Evolutionary conservation across 2,113 vertebrate genomes (phyloP).

Genomic region (Hassar affinis): DNA sequence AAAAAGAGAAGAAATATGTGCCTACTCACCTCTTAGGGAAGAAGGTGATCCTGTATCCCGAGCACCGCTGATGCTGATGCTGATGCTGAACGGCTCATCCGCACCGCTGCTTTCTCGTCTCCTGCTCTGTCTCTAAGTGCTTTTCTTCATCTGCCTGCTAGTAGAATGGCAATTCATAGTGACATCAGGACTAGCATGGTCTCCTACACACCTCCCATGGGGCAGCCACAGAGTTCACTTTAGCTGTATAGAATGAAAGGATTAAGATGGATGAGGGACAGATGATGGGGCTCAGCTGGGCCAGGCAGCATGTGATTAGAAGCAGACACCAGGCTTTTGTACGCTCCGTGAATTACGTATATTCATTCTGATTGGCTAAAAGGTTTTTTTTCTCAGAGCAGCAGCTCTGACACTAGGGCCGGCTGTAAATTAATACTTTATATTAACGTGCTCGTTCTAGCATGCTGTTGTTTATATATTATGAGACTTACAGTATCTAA

Average conservation of each 20-base stretch:
- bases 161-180: conserved; percentile 56
- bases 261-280: conserved; percentile 2
- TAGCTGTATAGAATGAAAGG: conserved; percentile 3
- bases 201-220: conserved; percentile 6
- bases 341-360: not conserved
- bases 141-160: conserved; percentile 38
- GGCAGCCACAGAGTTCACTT: not conserved
- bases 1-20: not conserved
- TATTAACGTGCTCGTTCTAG: not conserved
- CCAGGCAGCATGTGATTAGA: not conserved
- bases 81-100: conserved; percentile 24
- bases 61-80: not conserved
- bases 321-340: not conserved
- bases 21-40: not conserved
- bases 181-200: conserved; percentile 61
- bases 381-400: not conserved
- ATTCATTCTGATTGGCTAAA: not conserved
- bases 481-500: not conserved
- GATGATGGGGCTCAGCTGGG: conserved; percentile 21
- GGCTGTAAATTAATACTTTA: not conserved
- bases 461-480: not conserved
- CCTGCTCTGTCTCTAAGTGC: conserved; percentile 10
- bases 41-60: not conserved
- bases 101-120: conserved; percentile 41
- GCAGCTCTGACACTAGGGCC: not conserved